Conservation (phyloP, 1,140 invertebrate species). For the Leptopilina clavipes region DNA sequence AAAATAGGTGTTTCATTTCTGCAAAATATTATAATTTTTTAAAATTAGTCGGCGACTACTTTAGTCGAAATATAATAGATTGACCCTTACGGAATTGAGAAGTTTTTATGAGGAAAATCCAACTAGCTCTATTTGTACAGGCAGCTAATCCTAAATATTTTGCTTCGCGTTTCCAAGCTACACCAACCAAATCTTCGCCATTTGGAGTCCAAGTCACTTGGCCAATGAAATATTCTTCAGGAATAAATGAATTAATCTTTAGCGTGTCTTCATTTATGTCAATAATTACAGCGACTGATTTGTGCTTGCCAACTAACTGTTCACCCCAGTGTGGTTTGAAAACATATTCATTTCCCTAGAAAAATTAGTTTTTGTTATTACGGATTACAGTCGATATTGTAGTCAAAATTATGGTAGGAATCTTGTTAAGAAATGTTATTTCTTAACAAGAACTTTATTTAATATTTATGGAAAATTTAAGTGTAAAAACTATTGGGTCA, state of each 20-base stretch:
- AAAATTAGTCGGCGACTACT: no score
- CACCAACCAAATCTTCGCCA: slow-evolving; percentile 81
- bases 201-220: slow-evolving; percentile 81
- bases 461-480: no score
- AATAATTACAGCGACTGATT: slow-evolving; percentile 82
- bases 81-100: slow-evolving; percentile 77
- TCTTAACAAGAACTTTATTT: no score
- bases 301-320: slow-evolving; percentile 80
- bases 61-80: no score
- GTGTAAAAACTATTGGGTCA: no score
- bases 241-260: slow-evolving; percentile 76
- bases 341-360: slow-evolving; percentile 83
- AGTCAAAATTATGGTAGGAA: no score
- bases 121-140: slow-evolving; percentile 84
- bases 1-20: no score
- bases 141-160: slow-evolving; percentile 86
- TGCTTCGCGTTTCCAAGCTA: slow-evolving; percentile 81
- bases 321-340: slow-evolving; percentile 89
- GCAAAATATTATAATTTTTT: no score
- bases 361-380: slow-evolving; percentile 16
- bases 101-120: slow-evolving; percentile 77
- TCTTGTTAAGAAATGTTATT: no score
- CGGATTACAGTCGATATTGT: no score
- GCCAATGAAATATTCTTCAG: slow-evolving; percentile 79
- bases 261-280: slow-evolving; percentile 78